phyloP scores from a whole-genome alignment of 1,140 invertebrate genomes.

The Drosophila virilis region DNA sequence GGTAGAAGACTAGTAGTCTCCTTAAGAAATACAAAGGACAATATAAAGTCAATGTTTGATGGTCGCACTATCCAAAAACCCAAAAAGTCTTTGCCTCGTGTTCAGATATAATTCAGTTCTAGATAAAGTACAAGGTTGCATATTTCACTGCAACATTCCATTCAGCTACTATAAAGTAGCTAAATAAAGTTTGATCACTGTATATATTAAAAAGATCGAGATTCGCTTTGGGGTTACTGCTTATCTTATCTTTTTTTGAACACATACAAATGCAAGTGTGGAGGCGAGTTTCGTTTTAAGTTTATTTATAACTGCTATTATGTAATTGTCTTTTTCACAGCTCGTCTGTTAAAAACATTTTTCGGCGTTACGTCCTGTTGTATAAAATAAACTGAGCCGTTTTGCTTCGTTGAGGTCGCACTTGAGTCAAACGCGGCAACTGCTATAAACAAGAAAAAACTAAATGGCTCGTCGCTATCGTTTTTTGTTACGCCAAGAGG shows the following conservation, averaged over 20 bases:
- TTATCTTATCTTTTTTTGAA: not conserved
- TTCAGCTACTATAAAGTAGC: too few species aligned
- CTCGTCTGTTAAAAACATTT: slow-evolving; percentile 16
- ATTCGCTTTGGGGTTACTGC: too few species aligned
- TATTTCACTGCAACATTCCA: not conserved
- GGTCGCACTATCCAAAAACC: not conserved
- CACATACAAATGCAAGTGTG: not conserved
- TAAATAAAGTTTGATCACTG: not conserved
- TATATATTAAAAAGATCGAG: too few species aligned
- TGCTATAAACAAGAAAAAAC: slow-evolving; percentile 78
- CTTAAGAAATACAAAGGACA: not conserved
- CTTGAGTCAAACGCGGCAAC: slow-evolving; percentile 34
- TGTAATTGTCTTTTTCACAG: slow-evolving; percentile 1
- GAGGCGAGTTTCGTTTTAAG: not conserved
- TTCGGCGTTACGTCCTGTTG: slow-evolving; percentile 43
- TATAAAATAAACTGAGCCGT: slow-evolving; percentile 46
- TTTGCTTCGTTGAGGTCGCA: slow-evolving; percentile 34
- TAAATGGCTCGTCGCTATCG: slow-evolving; percentile 24
- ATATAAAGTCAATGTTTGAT: not conserved
- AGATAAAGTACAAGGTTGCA: not conserved
- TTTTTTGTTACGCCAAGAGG: slow-evolving; percentile 48
- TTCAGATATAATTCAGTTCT: not conserved
- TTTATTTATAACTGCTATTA: slow-evolving; percentile 8
- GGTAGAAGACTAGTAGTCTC: not conserved
- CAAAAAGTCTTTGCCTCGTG: not conserved